Conservation (phyloP, 2,888 invertebrate species). For the Abrostola triplasia region DNA sequence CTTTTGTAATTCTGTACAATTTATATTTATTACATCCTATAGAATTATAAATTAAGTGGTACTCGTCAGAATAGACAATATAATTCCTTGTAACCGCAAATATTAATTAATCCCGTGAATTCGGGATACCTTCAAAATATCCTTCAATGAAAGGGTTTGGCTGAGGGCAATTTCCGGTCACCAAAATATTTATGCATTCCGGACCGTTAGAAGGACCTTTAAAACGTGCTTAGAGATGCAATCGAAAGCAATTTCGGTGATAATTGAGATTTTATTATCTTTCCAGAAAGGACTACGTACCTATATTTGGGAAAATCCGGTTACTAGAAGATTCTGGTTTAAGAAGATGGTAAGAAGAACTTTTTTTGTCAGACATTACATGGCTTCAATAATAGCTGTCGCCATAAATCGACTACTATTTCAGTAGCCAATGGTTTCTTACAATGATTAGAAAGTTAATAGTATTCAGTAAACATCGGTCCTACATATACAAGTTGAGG, state of each 20-base stretch:
- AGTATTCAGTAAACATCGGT: too few relatives aligned
- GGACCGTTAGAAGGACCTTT: constrained; percentile 20
- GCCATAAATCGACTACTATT: too few relatives aligned
- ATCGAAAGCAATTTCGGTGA: constrained; percentile 39
- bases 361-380: too few relatives aligned
- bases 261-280: constrained; percentile 40
- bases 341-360: neutral
- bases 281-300: constrained; percentile 14
- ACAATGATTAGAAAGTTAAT: too few relatives aligned
- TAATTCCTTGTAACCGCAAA: constrained; percentile 14
- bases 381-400: too few relatives aligned
- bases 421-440: too few relatives aligned
- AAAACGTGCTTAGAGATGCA: constrained; percentile 40
- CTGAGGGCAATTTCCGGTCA: constrained; percentile 48
- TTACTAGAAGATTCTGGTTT: neutral
- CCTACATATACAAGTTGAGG: too few relatives aligned
- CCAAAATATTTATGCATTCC: constrained; percentile 51
- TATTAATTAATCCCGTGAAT: constrained; percentile 38
- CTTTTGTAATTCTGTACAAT: too few relatives aligned
- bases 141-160: constrained; percentile 30
- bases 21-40: constrained; percentile 8
- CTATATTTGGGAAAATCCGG: constrained; percentile 5
- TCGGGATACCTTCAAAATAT: constrained; percentile 28
- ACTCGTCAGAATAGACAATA: constrained; percentile 17
- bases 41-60: constrained; percentile 21